Percentiles rank a stretch among this genome's conserved stretches.
Conservation (phyloP, 2,888 invertebrate species). For the Agonopterix heracliana region DNA sequence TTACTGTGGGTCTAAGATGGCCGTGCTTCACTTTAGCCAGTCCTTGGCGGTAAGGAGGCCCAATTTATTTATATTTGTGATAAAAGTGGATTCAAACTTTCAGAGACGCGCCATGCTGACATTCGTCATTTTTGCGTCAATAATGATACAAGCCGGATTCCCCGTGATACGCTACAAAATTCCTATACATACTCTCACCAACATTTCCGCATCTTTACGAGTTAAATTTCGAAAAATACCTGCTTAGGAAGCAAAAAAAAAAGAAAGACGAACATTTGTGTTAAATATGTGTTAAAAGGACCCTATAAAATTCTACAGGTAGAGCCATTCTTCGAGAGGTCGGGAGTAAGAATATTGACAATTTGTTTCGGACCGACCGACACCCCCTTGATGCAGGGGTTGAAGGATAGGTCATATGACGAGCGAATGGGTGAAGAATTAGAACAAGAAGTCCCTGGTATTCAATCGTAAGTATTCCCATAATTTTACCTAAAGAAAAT, state of each 20-base stretch:
- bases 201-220: too few species aligned
- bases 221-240: too few species aligned
- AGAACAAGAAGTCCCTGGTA: neutral
- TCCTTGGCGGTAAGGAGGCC: constrained; percentile 39
- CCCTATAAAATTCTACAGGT: constrained; percentile 10
- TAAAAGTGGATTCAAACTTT: too few species aligned
- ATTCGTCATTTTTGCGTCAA: too few species aligned
- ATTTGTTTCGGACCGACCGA: constrained; percentile 20
- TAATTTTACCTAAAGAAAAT: neutral
- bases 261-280: too few species aligned
- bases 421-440: constrained; percentile 5
- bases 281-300: too few species aligned
- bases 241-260: too few species aligned
- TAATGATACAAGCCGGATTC: too few species aligned
- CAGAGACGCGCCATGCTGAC: too few species aligned
- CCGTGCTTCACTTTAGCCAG: constrained; percentile 57
- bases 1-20: constrained; percentile 56
- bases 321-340: constrained; percentile 15
- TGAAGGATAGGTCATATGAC: constrained; percentile 9
- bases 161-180: too few species aligned
- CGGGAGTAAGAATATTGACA: constrained; percentile 20
- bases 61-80: too few species aligned
- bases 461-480: constrained; percentile 3
- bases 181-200: too few species aligned
- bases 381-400: constrained; percentile 15